phyloP scores from a whole-genome alignment of 2,797 vertebrate species.

The Dromococcyx pavoninus region DNA sequence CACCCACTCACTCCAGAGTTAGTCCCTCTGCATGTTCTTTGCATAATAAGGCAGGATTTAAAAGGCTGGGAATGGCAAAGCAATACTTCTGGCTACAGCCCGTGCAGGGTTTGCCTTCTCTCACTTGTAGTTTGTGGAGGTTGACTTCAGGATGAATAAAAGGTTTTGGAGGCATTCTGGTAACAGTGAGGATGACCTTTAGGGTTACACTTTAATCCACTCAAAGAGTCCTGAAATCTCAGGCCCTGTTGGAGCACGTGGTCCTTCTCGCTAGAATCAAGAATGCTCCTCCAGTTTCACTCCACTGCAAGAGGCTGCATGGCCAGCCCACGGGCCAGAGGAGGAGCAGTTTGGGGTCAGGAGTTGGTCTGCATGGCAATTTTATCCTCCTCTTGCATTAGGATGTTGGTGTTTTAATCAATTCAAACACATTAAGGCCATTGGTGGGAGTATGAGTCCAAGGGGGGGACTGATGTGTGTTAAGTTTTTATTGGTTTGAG shows the following conservation, averaged over 20 bases:
- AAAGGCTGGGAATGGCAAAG: background rate
- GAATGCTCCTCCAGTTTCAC: background rate
- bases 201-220: background rate
- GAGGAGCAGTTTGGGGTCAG: background rate
- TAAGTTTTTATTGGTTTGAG: background rate
- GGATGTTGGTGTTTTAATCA: background rate
- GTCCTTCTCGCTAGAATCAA: background rate
- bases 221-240: background rate
- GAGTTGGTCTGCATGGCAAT: background rate
- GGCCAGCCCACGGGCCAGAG: background rate
- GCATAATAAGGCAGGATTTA: slow-evolving; percentile 26
- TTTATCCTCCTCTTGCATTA: background rate
- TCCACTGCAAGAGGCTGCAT: background rate
- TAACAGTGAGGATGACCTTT: background rate
- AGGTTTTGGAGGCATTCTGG: background rate
- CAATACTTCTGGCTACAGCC: background rate
- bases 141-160: background rate
- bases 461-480: background rate
- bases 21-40: background rate
- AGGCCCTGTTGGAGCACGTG: accelerated
- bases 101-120: background rate
- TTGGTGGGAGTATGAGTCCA: background rate
- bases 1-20: background rate
- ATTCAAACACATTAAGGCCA: too few relatives aligned
- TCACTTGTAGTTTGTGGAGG: background rate